phyloP scores from a whole-genome alignment of 92 coral and sea anemone genomes.

The Chrysogorgia sp. region DNA sequence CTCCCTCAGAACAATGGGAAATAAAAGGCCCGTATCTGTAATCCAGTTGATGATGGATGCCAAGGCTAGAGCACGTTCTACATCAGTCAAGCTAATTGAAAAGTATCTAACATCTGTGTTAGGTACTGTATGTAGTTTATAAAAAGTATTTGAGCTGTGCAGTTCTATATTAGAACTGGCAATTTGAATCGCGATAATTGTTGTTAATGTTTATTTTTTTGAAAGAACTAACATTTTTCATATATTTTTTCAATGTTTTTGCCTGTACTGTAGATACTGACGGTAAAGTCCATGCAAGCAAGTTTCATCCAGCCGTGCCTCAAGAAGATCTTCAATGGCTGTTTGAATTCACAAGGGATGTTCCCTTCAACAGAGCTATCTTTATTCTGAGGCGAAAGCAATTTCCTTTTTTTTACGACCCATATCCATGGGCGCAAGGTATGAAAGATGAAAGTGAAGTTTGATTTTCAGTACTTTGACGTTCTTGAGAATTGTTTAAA shows the following conservation, averaged over 20 bases:
- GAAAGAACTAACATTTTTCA: no score
- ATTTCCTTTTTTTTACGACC: slow-evolving; percentile 58
- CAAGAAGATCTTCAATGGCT: slow-evolving; percentile 51
- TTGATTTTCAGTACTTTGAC: background rate
- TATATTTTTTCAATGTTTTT: no score
- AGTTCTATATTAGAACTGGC: no score
- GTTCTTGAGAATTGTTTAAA: no score
- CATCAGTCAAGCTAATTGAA: slow-evolving; percentile 45
- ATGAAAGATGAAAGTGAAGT: background rate
- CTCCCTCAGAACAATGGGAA: slow-evolving; percentile 64
- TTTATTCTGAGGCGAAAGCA: slow-evolving; percentile 45
- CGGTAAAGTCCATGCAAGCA: slow-evolving; percentile 31
- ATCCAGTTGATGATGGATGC: slow-evolving; percentile 77
- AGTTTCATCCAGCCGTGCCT: slow-evolving; percentile 50
- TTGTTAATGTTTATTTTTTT: no score
- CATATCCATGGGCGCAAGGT: slow-evolving; percentile 66
- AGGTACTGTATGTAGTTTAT: no score
- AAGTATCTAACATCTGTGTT: slow-evolving; percentile 55
- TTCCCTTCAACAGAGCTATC: slow-evolving; percentile 31
- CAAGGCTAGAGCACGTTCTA: slow-evolving; percentile 53
- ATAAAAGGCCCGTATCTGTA: slow-evolving; percentile 60
- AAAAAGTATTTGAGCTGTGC: no score
- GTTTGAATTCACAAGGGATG: slow-evolving; percentile 1
- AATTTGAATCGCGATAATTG: no score
- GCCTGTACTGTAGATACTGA: no score